These are phyloP conservation scores for Periophthalmus magnuspinnatus DNA, from an alignment of 2,797 vertebrate genomes.

Conservation along the genomic window DNA sequence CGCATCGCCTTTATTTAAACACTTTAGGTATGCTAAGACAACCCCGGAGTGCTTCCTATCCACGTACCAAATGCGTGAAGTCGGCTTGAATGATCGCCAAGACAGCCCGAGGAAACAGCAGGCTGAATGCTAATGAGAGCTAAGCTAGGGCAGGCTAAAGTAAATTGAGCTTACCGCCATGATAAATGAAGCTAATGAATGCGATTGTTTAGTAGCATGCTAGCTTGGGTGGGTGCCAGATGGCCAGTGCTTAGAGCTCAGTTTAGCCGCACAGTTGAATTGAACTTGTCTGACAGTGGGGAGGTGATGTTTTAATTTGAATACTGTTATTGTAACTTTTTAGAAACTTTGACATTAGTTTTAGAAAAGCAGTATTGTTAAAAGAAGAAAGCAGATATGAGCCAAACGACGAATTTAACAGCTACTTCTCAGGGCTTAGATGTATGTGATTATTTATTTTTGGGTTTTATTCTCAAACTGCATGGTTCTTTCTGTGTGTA, in stretches of 20 bases:
- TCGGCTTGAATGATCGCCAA: constrained; percentile 72
- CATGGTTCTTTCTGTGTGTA: too few relatives aligned
- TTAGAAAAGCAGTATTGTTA: background rate
- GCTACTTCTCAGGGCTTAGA: too few relatives aligned
- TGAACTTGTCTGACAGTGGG: background rate
- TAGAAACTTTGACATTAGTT: background rate
- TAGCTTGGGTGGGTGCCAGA: constrained; percentile 79
- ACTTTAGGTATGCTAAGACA: constrained; percentile 68
- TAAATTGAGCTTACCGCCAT: constrained; percentile 83
- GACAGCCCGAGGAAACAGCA: constrained; percentile 74
- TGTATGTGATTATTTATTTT: too few relatives aligned
- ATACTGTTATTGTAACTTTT: background rate
- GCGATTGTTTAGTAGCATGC: constrained; percentile 79
- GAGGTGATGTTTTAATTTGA: background rate
- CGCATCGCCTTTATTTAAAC: constrained; percentile 66
- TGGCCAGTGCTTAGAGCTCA: constrained; percentile 73
- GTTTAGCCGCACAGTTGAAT: constrained; percentile 48
- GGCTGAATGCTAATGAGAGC: constrained; percentile 79
- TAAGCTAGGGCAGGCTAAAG: constrained; percentile 73
- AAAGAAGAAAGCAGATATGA: background rate
- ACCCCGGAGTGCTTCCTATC: constrained; percentile 73
- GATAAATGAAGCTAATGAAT: constrained; percentile 85
- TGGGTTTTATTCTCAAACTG: too few relatives aligned
- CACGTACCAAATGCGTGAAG: constrained; percentile 66
- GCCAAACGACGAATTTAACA: background rate